phyloP scores from a whole-genome alignment of 2,113 vertebrate species.

The Malurus cyaneus region DNA sequence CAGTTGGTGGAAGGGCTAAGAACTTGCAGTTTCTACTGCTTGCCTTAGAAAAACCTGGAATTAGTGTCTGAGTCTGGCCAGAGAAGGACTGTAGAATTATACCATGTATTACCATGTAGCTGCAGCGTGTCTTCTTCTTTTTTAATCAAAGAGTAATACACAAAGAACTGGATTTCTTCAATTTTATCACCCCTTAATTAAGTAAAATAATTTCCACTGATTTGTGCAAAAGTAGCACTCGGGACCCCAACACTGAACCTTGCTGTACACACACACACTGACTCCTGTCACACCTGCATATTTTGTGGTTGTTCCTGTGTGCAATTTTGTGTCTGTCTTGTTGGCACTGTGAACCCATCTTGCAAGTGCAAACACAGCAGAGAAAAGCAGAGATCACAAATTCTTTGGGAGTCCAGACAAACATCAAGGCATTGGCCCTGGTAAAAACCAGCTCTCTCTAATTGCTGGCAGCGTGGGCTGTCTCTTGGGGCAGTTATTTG shows the following conservation, averaged over 20 bases:
- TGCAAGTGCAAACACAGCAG: background rate
- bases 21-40: background rate
- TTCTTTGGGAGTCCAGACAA: background rate
- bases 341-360: background rate
- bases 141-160: background rate
- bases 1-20: background rate
- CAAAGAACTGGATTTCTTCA: background rate
- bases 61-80: background rate
- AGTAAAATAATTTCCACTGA: background rate
- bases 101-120: background rate
- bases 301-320: background rate
- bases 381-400: background rate
- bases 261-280: background rate
- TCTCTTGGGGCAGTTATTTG: background rate
- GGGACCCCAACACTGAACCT: background rate
- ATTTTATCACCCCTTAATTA: background rate
- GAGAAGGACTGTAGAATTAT: background rate
- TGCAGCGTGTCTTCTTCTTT: background rate
- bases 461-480: background rate
- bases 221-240: background rate
- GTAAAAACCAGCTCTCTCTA: background rate
- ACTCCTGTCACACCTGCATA: background rate
- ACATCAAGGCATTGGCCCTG: too few relatives aligned
- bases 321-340: background rate
- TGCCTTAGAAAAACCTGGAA: background rate